Conservation (phyloP, 2,797 vertebrate genomes). For the Garrulus glandarius region DNA sequence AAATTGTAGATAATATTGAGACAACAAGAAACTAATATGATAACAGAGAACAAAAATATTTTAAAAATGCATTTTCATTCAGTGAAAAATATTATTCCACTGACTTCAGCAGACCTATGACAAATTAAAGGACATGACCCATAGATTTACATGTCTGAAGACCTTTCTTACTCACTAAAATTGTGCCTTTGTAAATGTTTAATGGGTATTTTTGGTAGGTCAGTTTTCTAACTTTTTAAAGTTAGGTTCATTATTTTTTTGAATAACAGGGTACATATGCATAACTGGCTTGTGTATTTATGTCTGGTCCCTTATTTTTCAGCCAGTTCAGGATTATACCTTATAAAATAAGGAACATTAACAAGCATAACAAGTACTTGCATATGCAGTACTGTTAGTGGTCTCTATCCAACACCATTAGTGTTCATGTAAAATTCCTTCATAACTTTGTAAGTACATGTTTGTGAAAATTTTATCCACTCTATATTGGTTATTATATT, state of each 20-base stretch:
- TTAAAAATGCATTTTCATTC: background rate
- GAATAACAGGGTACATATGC: background rate
- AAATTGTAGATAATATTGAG: background rate
- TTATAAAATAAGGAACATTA: background rate
- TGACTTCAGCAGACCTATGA: background rate
- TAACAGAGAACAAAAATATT: background rate
- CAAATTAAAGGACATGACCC: background rate
- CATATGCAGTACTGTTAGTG: background rate
- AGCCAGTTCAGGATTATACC: background rate
- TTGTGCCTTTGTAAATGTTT: background rate
- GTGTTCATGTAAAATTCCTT: background rate
- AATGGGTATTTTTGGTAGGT: background rate
- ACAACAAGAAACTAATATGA: background rate
- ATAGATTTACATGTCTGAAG: background rate
- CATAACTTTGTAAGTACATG: background rate
- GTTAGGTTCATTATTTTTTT: background rate
- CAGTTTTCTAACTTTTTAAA: background rate
- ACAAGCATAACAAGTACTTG: background rate
- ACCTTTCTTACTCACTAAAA: background rate
- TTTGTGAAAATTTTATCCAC: background rate
- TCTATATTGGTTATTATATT: background rate
- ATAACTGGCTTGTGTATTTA: background rate
- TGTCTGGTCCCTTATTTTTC: background rate
- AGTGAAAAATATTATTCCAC: background rate
- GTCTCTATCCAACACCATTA: background rate